Conservation (phyloP, 2,888 invertebrate species). For the Cheilosia scutellata region DNA sequence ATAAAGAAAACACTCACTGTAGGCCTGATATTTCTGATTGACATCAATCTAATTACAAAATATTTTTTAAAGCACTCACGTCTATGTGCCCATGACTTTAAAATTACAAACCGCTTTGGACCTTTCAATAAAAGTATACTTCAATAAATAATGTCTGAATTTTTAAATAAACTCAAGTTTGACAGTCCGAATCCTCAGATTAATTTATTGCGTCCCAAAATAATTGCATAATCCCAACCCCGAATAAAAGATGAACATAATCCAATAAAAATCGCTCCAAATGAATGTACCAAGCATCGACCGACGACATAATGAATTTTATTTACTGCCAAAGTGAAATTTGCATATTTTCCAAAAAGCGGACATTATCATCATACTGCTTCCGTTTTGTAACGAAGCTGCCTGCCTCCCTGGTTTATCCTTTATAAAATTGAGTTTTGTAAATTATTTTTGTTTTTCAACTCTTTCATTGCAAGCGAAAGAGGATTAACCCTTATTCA, state of each 20-base stretch:
- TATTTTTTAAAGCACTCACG: too few species aligned
- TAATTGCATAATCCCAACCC: constrained; percentile 66
- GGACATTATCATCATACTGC: constrained; percentile 65
- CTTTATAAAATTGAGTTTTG: constrained; percentile 51
- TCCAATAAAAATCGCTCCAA: constrained; percentile 62
- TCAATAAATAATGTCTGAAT: constrained; percentile 34
- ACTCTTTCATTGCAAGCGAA: constrained; percentile 54
- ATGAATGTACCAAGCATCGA: constrained; percentile 62
- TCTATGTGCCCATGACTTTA: background rate
- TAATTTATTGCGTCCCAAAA: constrained; percentile 60
- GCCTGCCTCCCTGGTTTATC: background rate
- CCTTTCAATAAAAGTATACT: constrained; percentile 50
- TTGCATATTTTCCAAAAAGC: constrained; percentile 69
- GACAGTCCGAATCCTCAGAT: constrained; percentile 27
- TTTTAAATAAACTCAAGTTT: constrained; percentile 56
- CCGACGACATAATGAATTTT: constrained; percentile 70
- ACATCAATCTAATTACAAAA: too few species aligned
- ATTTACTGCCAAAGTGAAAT: constrained; percentile 74
- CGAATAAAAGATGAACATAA: constrained; percentile 56
- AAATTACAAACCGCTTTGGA: background rate
- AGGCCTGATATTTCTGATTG: too few species aligned
- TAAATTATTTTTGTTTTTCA: constrained; percentile 42
- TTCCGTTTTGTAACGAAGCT: background rate
- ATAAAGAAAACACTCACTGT: too few species aligned
- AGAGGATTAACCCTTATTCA: constrained; percentile 66